A percentile compares a stretch with the other conserved stretches of the same genome.
Conservation (phyloP, 2,888 invertebrate genomes). For the Eristalis tenax region DNA sequence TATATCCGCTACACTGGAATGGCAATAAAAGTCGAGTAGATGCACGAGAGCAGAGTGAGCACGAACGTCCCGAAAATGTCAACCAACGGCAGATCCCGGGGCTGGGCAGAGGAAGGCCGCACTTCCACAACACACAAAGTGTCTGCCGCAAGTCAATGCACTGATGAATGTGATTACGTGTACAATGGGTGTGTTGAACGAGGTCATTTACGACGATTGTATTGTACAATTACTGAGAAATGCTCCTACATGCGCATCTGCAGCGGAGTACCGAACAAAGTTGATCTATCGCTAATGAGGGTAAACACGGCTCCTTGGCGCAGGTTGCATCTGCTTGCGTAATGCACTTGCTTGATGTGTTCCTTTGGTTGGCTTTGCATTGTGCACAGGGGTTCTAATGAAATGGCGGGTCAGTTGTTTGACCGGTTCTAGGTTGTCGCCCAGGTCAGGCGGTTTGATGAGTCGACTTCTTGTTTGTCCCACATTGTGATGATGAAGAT, state of each 20-base stretch:
- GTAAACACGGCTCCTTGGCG: not conserved
- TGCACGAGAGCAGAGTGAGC: not conserved
- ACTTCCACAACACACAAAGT: not conserved
- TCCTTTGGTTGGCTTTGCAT: not conserved
- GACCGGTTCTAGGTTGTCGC: not conserved
- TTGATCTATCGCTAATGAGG: conserved; percentile 20
- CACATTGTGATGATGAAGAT: not conserved
- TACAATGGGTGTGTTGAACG: not conserved
- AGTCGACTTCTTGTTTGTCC: not conserved
- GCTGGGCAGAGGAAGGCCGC: not conserved
- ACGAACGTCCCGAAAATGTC: conserved; percentile 2
- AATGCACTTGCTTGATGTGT: not conserved
- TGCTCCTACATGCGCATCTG: not conserved
- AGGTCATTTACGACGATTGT: not conserved
- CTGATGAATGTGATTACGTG: not conserved
- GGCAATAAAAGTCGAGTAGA: conserved; percentile 13
- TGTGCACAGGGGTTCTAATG: not conserved
- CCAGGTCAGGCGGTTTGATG: not conserved
- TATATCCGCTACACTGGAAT: conserved; percentile 4
- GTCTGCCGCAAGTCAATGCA: not conserved
- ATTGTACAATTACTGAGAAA: not conserved
- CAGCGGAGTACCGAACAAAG: not conserved
- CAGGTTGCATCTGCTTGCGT: not conserved
- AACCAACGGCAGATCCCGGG: not conserved
- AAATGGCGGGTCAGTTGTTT: conserved; percentile 8